phyloP scores from a whole-genome alignment of 2,797 vertebrate species.

The Leucoraja ocellata region DNA sequence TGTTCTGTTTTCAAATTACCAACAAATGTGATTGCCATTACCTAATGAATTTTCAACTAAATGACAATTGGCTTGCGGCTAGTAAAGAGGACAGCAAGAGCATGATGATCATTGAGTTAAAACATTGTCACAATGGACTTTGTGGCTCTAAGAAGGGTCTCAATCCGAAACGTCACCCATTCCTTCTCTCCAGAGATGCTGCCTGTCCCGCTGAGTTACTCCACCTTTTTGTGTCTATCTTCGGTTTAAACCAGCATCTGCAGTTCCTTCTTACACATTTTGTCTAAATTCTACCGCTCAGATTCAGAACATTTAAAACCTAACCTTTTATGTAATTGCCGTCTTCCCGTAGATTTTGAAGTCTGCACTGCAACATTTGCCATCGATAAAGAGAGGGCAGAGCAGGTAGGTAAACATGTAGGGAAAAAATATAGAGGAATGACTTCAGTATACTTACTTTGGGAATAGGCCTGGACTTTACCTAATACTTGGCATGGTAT shows the following conservation, averaged over 20 bases:
- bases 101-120: background rate
- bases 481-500: background rate
- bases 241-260: too few relatives aligned
- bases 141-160: too few relatives aligned
- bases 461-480: background rate
- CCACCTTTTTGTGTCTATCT: too few relatives aligned
- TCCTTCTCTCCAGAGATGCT: too few relatives aligned
- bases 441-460: background rate
- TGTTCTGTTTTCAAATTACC: background rate
- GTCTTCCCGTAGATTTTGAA: background rate
- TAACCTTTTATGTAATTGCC: background rate
- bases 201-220: too few relatives aligned
- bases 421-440: background rate
- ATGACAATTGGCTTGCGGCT: background rate
- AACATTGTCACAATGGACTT: background rate
- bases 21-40: background rate
- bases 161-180: too few relatives aligned
- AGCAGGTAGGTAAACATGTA: background rate
- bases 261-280: too few relatives aligned
- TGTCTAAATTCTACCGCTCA: background rate
- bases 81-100: background rate
- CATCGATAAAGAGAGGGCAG: background rate
- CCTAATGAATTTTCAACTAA: background rate
- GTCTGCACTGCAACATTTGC: background rate
- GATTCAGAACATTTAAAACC: background rate